Base-by-base conservation (phyloP, 2,888 invertebrate genomes). In the Caenorhabditis japonica region DNA sequence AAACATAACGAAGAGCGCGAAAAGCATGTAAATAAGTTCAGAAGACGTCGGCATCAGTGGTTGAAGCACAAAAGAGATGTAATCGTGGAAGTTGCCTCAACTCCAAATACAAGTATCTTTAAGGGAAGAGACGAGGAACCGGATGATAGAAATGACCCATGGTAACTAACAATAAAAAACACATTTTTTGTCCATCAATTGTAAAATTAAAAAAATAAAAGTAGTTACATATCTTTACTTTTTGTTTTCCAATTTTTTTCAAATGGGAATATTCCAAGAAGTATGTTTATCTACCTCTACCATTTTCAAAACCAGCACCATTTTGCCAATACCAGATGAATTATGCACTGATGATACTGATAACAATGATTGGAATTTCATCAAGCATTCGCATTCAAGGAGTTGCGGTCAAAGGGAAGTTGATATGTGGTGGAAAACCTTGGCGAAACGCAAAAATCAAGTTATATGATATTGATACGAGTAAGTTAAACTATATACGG, bases 401-500 rank as follows among this genome's bases (percentile, higher is more conserved):
- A 43, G 78, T 79, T 3, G 80, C 79, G 2, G 80, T 81, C 4
- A 80, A 75, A 61, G 81, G 81, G 13, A 60, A 66, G 10, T 39
- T 80, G 7, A 53, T 49, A 3, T 81, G 81, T 64, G 72, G 72
- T 23, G 76, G 71, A 13, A 73, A 71, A 12, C 52, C 73, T 19
- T 58, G 74, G 58, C 49, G 77, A 36, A 81, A 81, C 36, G 79
- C 80, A 3, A 78, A 79, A 64, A 55, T 81, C 17, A 81, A 80
- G 52, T 62, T 77, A 13, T 81, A 75, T 52, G 81, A 81, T 47
- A 71, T 81, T 21, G 81, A 81, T 58, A 62, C 72, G 19, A 81
- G 81, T 81, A 4, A 52, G 76, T 56, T 19, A 15, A n/a, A n/a
- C n/a, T n/a, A n/a, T n/a, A n/a, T n/a, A n/a, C n/a, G n/a, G n/a